These are phyloP conservation scores for Syngnathus scovelli DNA, from an alignment of 2,113 vertebrate species.

Conservation along the genomic window DNA sequence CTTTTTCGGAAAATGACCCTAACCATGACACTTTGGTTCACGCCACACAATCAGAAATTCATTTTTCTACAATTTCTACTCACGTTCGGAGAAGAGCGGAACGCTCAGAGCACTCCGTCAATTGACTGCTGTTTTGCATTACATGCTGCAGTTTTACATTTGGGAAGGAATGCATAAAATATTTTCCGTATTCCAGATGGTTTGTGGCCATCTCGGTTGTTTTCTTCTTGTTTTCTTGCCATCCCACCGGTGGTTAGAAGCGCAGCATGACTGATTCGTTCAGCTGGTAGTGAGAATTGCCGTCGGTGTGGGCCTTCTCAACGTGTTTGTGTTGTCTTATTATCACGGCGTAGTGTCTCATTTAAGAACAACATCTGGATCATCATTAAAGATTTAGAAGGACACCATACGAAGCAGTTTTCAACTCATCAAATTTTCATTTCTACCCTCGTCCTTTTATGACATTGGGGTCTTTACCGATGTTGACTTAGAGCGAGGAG, in stretches of 20 bases:
- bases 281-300: slow-evolving; percentile 17
- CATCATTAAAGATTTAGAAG: slow-evolving; percentile 67
- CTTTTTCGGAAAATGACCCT: slow-evolving; percentile 14
- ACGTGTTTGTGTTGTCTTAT: slow-evolving; percentile 43
- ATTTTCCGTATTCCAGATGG: slow-evolving; percentile 16
- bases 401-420: slow-evolving; percentile 47
- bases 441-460: slow-evolving; percentile 28
- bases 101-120: not conserved
- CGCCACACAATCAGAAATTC: not conserved
- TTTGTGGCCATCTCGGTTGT: slow-evolving; percentile 16
- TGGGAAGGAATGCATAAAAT: slow-evolving; percentile 1
- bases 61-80: slow-evolving; percentile 6
- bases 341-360: slow-evolving; percentile 56
- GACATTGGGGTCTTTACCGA: slow-evolving; percentile 20
- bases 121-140: not conserved
- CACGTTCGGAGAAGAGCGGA: not conserved
- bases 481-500: slow-evolving; percentile 9
- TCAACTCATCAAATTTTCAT: slow-evolving; percentile 64
- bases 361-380: slow-evolving; percentile 71
- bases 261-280: slow-evolving; percentile 14
- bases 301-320: slow-evolving; percentile 9
- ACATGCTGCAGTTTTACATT: slow-evolving; percentile 36
- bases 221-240: not conserved
- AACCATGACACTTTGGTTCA: not conserved
- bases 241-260: slow-evolving; percentile 24